Base-by-base conservation (phyloP, 2,888 invertebrate genomes). In the Furcula furcula region DNA sequence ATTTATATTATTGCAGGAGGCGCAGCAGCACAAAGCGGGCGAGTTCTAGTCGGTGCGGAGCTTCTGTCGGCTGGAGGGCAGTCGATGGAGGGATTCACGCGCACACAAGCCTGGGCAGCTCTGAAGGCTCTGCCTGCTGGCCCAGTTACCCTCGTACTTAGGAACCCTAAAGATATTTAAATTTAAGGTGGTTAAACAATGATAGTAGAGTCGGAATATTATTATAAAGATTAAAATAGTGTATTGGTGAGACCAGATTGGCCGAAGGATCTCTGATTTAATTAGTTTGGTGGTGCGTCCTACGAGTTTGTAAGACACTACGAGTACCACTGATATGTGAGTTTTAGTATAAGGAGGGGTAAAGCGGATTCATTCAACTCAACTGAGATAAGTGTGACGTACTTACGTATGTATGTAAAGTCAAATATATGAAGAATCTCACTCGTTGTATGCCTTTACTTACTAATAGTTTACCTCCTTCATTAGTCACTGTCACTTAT, bases 21-120 rank as follows among this genome's bases (percentile, higher is more conserved):
- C 64, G 94, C 95, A 62, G 97, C 97, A 41, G 96, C 96, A 65
- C 96, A 96, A 85, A 93, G 93, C 68, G 95, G 95, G 40, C 91
- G 93, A 65, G 91, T 98, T 59, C 91, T 92, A 68, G 94, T 95
- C 52, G 97, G 97, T 33, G 97, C 98, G 74, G 95, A 97, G 82
- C 91, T 98, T 51, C 80, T 97, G 19, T 92, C 93, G 53, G 95
- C 97, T 32, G 97, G 97, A 60, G 94, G 94, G 32, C 91, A 91
- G 48, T 93, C 95, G 55, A 94, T 97, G 66, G 92, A 93, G 46
- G 91, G 92, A 41, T 94, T 96, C 91, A 94, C 97, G n/a, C 93
- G 98, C 63, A 96, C 97, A 54, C 97, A 97, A 84, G 97, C 97
- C 33, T 98, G 98, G 98, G 95, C 95, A 55, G 92, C 95, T 42